phyloP scores from a whole-genome alignment of 53 echinoderm and acorn worm species.

The Echinarachnius parma region DNA sequence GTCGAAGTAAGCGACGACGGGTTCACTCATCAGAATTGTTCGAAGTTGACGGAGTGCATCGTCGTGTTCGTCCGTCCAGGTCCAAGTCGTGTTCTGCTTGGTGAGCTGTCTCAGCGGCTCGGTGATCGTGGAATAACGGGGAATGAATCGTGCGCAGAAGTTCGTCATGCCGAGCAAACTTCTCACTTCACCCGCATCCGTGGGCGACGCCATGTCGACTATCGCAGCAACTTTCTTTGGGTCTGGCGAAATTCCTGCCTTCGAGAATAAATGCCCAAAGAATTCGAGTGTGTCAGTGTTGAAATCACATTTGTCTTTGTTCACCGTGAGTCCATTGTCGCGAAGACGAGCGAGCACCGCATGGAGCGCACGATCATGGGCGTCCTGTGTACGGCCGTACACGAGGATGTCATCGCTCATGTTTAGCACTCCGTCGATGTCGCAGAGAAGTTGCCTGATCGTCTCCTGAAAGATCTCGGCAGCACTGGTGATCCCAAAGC shows the following conservation, averaged over 20 bases:
- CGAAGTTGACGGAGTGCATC: not conserved
- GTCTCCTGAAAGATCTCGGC: conserved; percentile 34
- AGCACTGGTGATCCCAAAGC: conserved; percentile 23
- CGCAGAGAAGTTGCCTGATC: not conserved
- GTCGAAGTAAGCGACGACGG: conserved; percentile 5
- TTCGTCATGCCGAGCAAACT: not conserved
- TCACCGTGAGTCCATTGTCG: conserved; percentile 22
- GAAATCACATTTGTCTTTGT: conserved; percentile 32
- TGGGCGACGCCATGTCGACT: conserved; percentile 2
- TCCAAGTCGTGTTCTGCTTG: not conserved
- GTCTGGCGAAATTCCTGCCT: conserved; percentile 38
- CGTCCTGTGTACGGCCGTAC: conserved; percentile 6
- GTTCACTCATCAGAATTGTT: not conserved
- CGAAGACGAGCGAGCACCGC: conserved; percentile 14
- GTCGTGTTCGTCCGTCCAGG: not conserved
- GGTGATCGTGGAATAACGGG: not conserved
- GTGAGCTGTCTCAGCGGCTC: not conserved
- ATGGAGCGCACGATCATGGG: conserved; percentile 14
- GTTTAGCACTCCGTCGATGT: conserved; percentile 4
- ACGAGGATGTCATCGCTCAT: conserved; percentile 41
- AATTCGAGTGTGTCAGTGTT: not conserved
- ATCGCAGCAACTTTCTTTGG: conserved; percentile 32
- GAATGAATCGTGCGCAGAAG: not conserved
- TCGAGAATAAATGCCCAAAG: conserved; percentile 21
- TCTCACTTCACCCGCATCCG: not conserved